These are phyloP conservation scores for Daubentonia madagascariensis DNA, from an alignment of 2,113 vertebrate species.

Conservation along the genomic window DNA sequence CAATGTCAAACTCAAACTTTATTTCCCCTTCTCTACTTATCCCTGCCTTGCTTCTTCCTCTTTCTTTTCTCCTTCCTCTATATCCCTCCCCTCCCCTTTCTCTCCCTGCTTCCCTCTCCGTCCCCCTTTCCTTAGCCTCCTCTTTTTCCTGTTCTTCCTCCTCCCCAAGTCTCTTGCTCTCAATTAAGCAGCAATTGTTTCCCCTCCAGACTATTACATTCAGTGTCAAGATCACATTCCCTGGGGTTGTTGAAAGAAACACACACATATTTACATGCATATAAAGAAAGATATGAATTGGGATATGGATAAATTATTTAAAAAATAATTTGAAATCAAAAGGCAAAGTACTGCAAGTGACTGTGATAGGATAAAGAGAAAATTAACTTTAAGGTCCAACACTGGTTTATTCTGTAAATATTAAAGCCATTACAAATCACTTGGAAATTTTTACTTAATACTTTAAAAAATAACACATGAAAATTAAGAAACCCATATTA, in stretches of 20 bases:
- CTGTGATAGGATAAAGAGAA: background rate
- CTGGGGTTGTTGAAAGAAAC: background rate
- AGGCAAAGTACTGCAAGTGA: background rate
- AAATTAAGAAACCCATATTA: background rate
- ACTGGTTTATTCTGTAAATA: background rate
- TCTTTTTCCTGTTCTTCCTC: background rate
- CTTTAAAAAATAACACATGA: background rate
- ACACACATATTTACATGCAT: background rate
- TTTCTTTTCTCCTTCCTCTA: background rate
- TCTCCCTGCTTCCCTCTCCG: too few relatives aligned
- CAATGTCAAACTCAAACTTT: background rate
- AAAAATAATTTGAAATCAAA: background rate
- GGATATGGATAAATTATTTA: background rate
- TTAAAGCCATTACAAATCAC: background rate
- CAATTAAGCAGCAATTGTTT: background rate
- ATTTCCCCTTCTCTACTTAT: background rate
- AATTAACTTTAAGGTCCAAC: background rate
- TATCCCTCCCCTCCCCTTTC: too few relatives aligned
- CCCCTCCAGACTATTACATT: background rate
- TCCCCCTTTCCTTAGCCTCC: rapidly evolving
- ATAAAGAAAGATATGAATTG: background rate
- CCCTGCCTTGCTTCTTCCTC: too few relatives aligned
- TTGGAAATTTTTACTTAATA: background rate
- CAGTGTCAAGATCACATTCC: background rate
- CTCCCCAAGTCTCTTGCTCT: background rate